phyloP scores from a whole-genome alignment of 2,113 vertebrate species.

The Acanthochromis polyacanthus region DNA sequence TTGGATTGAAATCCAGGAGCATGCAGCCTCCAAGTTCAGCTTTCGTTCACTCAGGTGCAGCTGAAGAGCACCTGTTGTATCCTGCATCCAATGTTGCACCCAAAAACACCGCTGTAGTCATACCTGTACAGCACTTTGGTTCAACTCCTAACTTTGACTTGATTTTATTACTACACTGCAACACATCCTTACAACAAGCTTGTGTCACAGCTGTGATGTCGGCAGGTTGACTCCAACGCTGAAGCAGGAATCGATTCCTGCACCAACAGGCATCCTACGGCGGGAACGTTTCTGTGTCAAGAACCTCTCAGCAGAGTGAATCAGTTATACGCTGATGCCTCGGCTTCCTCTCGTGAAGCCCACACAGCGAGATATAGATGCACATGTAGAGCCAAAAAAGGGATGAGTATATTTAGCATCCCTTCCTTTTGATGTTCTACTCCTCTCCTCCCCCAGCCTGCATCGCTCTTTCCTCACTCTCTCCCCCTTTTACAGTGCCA shows the following conservation, averaged over 20 bases:
- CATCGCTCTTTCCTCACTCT: conserved; percentile 7
- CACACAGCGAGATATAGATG: conserved; percentile 67
- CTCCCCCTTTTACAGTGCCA: conserved; percentile 36
- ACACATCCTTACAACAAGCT: not conserved
- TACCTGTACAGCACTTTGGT: no score
- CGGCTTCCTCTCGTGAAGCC: conserved; percentile 60
- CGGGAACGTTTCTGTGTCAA: conserved; percentile 27
- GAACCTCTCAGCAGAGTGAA: conserved; percentile 47
- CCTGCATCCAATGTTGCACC: no score
- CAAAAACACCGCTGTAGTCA: no score
- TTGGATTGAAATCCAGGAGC: no score
- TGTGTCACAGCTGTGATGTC: conserved; percentile 2
- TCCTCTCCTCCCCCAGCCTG: conserved; percentile 31
- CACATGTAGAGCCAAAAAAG: conserved; percentile 65
- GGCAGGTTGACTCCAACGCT: not conserved
- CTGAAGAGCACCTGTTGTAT: no score
- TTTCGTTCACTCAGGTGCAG: no score
- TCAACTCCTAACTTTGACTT: no score
- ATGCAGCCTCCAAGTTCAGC: no score
- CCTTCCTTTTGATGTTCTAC: conserved; percentile 68
- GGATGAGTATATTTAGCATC: conserved; percentile 77
- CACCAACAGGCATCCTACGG: conserved; percentile 25
- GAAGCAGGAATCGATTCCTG: conserved; percentile 46
- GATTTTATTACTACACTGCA: not conserved
- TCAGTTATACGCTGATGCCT: conserved; percentile 47